Evolutionary conservation across 2,888 invertebrate genomes (phyloP).

Genomic region (Apodemia mormo): DNA sequence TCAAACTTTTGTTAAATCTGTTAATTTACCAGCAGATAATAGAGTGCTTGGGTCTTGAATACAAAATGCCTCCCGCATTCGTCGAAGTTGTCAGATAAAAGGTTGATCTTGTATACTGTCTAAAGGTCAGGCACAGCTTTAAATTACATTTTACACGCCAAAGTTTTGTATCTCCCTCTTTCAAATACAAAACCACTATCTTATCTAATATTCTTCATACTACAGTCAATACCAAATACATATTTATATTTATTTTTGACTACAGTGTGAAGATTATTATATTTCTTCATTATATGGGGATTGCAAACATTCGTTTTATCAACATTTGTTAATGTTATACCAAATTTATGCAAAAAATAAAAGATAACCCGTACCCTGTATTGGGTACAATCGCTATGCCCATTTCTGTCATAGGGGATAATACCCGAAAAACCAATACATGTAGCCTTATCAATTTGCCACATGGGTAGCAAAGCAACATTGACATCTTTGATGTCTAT

Average conservation of each 20-base stretch:
- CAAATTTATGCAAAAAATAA: no score
- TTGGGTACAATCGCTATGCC: no score
- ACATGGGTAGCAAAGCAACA: neutral
- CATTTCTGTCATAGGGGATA: no score
- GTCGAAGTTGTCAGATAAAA: conserved; percentile 31
- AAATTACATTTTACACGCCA: conserved; percentile 29
- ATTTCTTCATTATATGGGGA: no score
- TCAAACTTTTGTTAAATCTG: conserved; percentile 19
- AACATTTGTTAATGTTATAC: no score
- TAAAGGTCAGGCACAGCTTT: conserved; percentile 31
- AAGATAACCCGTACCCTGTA: no score
- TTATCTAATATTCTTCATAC: neutral
- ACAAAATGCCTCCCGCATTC: conserved; percentile 23
- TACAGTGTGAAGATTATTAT: no score
- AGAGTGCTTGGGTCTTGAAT: conserved; percentile 25
- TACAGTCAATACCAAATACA: no score
- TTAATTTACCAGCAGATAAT: conserved; percentile 22
- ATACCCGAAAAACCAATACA: no score
- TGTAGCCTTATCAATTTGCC: no score
- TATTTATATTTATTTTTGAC: no score
- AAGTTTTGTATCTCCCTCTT: conserved; percentile 18
- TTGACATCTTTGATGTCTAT: neutral
- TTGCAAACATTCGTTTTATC: no score
- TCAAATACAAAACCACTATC: conserved; percentile 27
- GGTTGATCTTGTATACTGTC: conserved; percentile 35